A percentile compares a stretch with the other conserved stretches of the same genome.
phyloP scores from a whole-genome alignment of 1,140 invertebrate genomes.

The Pogonomyrmex barbatus region DNA sequence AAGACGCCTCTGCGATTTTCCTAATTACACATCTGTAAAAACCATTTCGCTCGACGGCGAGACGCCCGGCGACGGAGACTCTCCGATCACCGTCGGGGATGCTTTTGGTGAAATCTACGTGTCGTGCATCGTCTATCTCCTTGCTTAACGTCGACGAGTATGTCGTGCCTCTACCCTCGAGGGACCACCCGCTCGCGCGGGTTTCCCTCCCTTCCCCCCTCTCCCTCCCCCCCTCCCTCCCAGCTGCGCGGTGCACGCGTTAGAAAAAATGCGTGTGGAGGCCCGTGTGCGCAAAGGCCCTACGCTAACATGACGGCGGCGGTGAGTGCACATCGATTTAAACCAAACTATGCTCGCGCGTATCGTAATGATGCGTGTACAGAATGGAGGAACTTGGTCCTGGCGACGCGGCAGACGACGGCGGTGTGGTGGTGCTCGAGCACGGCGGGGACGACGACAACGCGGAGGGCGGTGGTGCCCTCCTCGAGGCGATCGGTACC shows the following conservation, averaged over 20 bases:
- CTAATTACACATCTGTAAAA: constrained; percentile 25
- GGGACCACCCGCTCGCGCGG: background rate
- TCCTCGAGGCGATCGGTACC: constrained; percentile 82
- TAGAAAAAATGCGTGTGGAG: background rate
- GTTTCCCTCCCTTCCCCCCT: no score
- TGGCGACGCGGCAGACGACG: constrained; percentile 82
- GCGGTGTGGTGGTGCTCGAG: constrained; percentile 77
- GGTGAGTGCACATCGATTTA: constrained; percentile 60
- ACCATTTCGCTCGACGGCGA: constrained; percentile 1
- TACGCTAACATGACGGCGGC: constrained; percentile 33
- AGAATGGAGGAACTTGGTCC: constrained; percentile 83
- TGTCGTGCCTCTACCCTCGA: no score
- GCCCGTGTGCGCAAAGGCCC: background rate
- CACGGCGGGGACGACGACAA: constrained; percentile 78
- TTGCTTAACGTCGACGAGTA: background rate
- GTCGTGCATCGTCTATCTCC: background rate
- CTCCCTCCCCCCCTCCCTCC: no score
- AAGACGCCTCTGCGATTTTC: constrained; percentile 1
- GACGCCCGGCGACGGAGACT: background rate
- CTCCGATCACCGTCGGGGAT: background rate
- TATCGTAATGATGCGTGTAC: constrained; percentile 84
- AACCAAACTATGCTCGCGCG: constrained; percentile 84
- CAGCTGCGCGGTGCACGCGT: background rate
- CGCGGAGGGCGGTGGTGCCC: constrained; percentile 72
- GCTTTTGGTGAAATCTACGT: background rate